A percentile compares a stretch with the other conserved stretches of the same genome.
phyloP scores from a whole-genome alignment of 35 echinoderm and acorn worm species.

The Eucidaris tribuloides region DNA sequence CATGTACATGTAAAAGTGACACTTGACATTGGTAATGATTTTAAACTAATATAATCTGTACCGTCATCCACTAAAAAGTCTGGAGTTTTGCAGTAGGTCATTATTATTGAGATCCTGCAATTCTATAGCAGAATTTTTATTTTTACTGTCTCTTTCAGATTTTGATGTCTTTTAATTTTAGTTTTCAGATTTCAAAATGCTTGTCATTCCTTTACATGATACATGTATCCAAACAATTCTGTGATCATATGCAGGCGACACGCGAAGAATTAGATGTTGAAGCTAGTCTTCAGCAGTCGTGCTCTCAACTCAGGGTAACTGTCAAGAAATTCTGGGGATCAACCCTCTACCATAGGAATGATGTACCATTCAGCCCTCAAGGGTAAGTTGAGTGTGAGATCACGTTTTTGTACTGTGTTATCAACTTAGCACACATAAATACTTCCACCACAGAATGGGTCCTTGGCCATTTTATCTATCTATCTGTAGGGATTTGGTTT shows the following conservation, averaged over 20 bases:
- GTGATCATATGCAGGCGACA: slow-evolving; percentile 31
- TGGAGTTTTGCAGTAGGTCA: background rate
- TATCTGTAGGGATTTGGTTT: no score
- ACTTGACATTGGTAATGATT: no score
- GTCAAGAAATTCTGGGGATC: slow-evolving; percentile 90
- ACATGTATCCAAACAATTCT: no score
- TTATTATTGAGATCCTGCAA: background rate
- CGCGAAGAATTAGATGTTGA: slow-evolving; percentile 78
- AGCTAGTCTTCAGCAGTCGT: slow-evolving; percentile 30
- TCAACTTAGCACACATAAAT: no score
- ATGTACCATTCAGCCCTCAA: slow-evolving; percentile 62
- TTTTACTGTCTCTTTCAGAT: background rate
- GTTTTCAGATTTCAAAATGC: no score
- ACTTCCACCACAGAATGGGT: no score
- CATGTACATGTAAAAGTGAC: no score
- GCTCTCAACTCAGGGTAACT: slow-evolving; percentile 29
- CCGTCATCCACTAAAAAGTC: background rate
- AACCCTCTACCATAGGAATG: slow-evolving; percentile 74
- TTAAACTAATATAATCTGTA: no score
- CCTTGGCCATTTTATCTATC: no score
- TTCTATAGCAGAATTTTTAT: background rate
- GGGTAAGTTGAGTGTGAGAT: no score
- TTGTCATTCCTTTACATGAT: no score
- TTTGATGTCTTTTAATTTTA: background rate
- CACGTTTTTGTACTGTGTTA: no score